phyloP scores from a whole-genome alignment of 53 echinoderm and acorn worm genomes.

The Patiria pectinifera region DNA sequence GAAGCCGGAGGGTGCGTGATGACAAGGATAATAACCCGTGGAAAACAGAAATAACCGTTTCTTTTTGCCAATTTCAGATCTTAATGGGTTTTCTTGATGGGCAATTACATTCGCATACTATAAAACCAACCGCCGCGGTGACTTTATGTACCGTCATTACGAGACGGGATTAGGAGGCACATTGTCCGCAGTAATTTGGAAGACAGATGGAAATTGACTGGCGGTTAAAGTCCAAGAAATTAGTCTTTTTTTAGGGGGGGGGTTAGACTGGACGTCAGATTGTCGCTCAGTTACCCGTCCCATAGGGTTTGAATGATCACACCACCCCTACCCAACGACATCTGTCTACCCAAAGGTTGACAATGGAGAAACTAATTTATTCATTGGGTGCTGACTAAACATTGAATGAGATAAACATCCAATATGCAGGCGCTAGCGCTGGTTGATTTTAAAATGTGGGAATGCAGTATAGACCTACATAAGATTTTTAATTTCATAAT shows the following conservation, averaged over 20 bases:
- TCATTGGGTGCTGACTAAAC: no score
- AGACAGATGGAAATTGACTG: background rate
- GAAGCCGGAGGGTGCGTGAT: no score
- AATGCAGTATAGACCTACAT: no score
- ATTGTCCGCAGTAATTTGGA: background rate
- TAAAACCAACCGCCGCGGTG: background rate
- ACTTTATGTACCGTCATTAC: background rate
- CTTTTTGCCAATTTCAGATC: background rate
- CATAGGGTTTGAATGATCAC: background rate
- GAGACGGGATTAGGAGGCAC: background rate
- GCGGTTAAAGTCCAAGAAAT: background rate
- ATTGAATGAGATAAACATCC: no score
- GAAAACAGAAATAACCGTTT: no score
- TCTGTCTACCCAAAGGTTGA: no score
- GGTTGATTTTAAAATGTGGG: no score
- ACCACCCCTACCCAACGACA: no score
- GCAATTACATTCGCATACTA: background rate
- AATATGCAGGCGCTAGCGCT: no score
- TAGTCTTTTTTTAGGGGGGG: background rate
- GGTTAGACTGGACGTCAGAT: background rate
- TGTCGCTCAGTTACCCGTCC: background rate
- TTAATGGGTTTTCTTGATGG: background rate
- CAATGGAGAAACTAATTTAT: no score
- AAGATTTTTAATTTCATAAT: no score
- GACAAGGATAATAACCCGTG: no score